A percentile compares a stretch with the other conserved stretches of the same genome.
Evolutionary conservation across 2,113 vertebrate species (phyloP).

Genomic region (Rhinolophus ferrumequinum): DNA sequence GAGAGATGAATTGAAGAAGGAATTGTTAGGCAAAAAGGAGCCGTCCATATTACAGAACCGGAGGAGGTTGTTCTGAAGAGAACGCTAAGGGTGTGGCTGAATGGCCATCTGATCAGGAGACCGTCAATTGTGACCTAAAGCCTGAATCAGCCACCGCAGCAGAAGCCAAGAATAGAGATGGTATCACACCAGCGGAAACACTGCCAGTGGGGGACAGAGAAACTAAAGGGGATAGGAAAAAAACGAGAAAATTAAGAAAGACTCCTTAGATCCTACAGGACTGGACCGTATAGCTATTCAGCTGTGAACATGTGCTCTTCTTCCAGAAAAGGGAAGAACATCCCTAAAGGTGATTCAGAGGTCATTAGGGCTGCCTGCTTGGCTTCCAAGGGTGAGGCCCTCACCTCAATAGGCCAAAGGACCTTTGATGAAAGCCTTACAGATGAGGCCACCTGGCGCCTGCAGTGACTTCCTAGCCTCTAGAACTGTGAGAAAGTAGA

Average conservation of each 20-base stretch:
- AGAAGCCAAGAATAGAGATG: background rate
- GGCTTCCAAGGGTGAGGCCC: background rate
- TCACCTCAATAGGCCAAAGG: background rate
- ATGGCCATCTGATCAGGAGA: background rate
- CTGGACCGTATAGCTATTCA: background rate
- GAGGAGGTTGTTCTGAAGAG: background rate
- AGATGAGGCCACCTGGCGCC: background rate
- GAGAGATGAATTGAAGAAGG: background rate
- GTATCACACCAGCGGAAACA: background rate
- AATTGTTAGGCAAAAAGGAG: background rate
- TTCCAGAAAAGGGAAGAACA: background rate
- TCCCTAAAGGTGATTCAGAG: background rate
- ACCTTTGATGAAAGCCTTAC: background rate
- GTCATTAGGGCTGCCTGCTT: background rate
- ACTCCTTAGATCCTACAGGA: background rate
- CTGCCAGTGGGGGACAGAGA: background rate
- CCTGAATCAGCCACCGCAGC: background rate
- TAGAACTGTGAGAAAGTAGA: background rate
- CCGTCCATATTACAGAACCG: background rate
- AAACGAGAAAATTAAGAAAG: background rate
- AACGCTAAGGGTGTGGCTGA: background rate
- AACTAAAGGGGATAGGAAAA: background rate
- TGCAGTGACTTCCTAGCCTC: background rate
- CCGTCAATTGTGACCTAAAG: background rate
- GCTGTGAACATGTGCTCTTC: background rate